Evolutionary conservation across 2,113 vertebrate species (phyloP).

Genomic region (Alligator mississippiensis): DNA sequence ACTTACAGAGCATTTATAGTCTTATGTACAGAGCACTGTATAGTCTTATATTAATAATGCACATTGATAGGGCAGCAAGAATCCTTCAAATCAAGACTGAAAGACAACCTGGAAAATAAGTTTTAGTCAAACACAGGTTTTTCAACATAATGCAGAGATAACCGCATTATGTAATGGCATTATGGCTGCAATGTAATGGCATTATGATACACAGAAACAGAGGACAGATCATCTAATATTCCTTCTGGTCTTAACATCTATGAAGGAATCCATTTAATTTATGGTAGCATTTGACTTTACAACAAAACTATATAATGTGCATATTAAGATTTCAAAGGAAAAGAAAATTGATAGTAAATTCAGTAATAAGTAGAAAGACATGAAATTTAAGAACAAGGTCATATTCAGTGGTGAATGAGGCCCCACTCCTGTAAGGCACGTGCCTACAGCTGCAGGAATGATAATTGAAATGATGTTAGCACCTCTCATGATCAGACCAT

Average conservation of each 20-base stretch:
- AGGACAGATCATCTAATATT: not conserved
- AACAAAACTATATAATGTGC: not conserved
- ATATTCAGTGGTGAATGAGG: not conserved
- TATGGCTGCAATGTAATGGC: not conserved
- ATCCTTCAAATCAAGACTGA: not conserved
- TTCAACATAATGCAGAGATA: not conserved
- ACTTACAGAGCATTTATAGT: not conserved
- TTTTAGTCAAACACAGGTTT: slow-evolving; percentile 8
- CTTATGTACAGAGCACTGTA: not conserved
- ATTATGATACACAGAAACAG: not conserved
- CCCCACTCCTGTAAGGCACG: not conserved
- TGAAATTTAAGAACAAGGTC: not conserved
- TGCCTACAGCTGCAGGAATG: not conserved
- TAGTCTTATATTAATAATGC: not conserved
- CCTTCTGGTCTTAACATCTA: not conserved
- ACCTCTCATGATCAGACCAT: not conserved
- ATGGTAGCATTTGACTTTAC: not conserved
- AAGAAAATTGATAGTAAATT: not conserved
- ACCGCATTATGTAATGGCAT: not conserved
- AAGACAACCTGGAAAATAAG: not conserved
- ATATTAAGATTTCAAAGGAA: not conserved
- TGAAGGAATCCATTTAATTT: not conserved
- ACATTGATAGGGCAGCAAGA: not conserved
- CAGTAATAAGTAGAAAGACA: not conserved
- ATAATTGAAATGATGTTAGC: not conserved